Evolutionary conservation across 2,888 invertebrate genomes (phyloP), one percentile per base, ranked within the genome.

Genomic region (Ophion ellenae): DNA sequence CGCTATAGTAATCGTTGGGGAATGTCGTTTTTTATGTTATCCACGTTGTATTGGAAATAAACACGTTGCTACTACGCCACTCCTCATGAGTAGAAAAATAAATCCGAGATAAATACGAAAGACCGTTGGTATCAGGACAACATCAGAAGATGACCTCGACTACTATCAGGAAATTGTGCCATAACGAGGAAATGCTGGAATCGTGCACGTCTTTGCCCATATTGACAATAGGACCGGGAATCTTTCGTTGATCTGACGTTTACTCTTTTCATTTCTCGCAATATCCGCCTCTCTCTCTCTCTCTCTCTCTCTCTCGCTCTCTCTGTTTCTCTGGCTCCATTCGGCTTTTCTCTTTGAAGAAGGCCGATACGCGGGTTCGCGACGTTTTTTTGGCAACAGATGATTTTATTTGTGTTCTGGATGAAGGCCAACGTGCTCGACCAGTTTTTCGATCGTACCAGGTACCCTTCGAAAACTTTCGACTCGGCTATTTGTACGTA

Each of bases 341-440:
- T 71, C 78, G 70, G 79, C 79, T 45, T 61, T 61, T 79, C 79
- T 70, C 79, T 79, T 70, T 79, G 70, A 77, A 66, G 69, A 14
- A 57, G 53, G 53, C 53, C 47, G 66, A 73, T n/a, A 75, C 76
- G 20, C 59, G 40, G 36, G 77, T 63, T 70, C 40, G 47, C 78
- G 71, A 73, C 64, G 32, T 32, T 77, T 76, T 75, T 66, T 80
- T 80, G 76, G 80, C 84, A 64, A 73, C 71, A 69, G 77, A 83
- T 71, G 57, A 73, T 86, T 86, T 86, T 86, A 86, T 86, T 86
- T 86, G 83, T 81, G 85, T 83, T 86, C 76, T 83, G 80, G 85
- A 79, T 73, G 76, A 83, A 86, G 83, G 80, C 83, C 83, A 85
- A 83, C 71, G 69, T 61, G 73, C 66, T 73, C 85, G 80, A 86